A percentile compares a stretch with the other conserved stretches of the same genome.
These are phyloP conservation scores for Eulacestoma nigropectus DNA, from an alignment of 2,113 vertebrate genomes.

Conservation along the genomic window DNA sequence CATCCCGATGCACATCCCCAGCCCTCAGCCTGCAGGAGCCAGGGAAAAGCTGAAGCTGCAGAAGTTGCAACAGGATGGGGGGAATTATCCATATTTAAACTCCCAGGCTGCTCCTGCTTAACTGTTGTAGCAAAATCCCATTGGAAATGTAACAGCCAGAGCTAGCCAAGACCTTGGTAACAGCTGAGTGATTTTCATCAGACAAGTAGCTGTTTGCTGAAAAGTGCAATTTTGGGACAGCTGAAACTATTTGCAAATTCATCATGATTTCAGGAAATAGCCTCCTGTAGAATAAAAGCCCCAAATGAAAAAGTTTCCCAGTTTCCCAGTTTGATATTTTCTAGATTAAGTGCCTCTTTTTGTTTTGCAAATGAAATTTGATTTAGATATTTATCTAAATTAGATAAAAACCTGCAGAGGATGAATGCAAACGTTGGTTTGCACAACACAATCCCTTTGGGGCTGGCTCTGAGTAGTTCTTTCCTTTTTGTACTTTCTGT, in stretches of 20 bases:
- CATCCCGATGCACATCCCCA: rapidly evolving
- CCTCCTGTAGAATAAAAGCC: not conserved
- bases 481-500: not conserved
- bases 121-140: slow-evolving; percentile 18
- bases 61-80: not conserved
- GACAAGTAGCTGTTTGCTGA: slow-evolving; percentile 60
- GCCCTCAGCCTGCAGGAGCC: not conserved
- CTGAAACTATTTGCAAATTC: slow-evolving; percentile 64
- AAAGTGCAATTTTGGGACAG: slow-evolving; percentile 60
- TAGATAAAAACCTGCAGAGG: slow-evolving; percentile 3
- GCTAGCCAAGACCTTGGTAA: slow-evolving; percentile 49
- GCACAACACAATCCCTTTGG: not conserved
- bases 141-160: slow-evolving; percentile 20
- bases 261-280: slow-evolving; percentile 44
- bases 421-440: not conserved
- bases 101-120: not conserved
- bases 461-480: not conserved
- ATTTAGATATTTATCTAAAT: slow-evolving; percentile 36
- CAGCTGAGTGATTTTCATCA: slow-evolving; percentile 64
- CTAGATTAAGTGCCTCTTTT: not conserved
- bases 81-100: not conserved
- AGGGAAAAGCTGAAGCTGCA: not conserved
- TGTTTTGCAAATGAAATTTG: slow-evolving; percentile 29
- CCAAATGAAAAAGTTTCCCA: slow-evolving; percentile 14
- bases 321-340: not conserved